Evolutionary conservation across 2,888 invertebrate species (phyloP).

Genomic region (Helicoverpa assulta): DNA sequence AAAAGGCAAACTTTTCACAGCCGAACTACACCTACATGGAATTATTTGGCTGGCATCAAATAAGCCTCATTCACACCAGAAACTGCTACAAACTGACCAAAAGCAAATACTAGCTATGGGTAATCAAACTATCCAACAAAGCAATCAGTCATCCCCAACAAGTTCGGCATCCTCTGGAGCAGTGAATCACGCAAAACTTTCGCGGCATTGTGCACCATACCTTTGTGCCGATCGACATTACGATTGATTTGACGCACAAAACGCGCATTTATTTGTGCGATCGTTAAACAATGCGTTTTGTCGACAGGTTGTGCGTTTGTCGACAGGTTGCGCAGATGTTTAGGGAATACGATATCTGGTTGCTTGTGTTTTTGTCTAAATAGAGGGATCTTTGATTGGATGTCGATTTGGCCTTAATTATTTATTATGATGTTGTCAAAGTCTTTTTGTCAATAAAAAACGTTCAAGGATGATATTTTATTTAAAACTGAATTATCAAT

Average conservation of each 20-base stretch:
- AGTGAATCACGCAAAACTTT: slow-evolving; percentile 78
- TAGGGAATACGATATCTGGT: slow-evolving; percentile 52
- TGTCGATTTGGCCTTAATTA: slow-evolving; percentile 25
- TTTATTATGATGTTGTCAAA: not conserved
- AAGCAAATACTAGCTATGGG: not conserved
- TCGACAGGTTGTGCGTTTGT: slow-evolving; percentile 51
- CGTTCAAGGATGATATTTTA: too few relatives aligned
- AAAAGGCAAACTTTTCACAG: too few relatives aligned
- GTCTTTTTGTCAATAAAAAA: not conserved
- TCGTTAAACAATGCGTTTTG: slow-evolving; percentile 68
- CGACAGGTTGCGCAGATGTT: slow-evolving; percentile 74
- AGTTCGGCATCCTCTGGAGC: slow-evolving; percentile 26
- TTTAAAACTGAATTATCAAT: too few relatives aligned
- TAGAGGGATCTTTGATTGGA: slow-evolving; percentile 38
- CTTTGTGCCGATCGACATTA: slow-evolving; percentile 84
- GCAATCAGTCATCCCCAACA: slow-evolving; percentile 2
- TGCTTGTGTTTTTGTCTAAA: slow-evolving; percentile 46
- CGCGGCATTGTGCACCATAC: slow-evolving; percentile 75
- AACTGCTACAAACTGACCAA: too few relatives aligned
- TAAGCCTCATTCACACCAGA: too few relatives aligned
- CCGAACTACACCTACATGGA: too few relatives aligned
- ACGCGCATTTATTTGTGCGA: slow-evolving; percentile 82
- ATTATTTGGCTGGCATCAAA: too few relatives aligned
- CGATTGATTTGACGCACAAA: slow-evolving; percentile 87
- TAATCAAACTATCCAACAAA: not conserved